Evolutionary conservation across 2,113 vertebrate genomes (phyloP).

Genomic region (Channa argus): DNA sequence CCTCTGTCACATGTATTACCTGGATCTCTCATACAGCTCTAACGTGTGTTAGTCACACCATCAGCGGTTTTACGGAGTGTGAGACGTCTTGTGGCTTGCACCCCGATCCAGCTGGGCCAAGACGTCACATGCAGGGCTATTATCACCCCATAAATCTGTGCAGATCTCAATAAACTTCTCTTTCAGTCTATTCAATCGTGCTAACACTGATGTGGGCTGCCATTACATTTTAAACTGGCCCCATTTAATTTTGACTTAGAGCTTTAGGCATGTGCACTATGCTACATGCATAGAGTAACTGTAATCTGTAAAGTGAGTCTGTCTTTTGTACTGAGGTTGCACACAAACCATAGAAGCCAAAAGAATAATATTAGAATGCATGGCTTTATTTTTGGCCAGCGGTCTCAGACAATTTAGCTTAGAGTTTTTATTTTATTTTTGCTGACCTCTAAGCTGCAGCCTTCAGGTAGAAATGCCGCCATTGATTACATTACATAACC

Average conservation of each 20-base stretch:
- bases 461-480: constrained; percentile 54
- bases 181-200: constrained; percentile 71
- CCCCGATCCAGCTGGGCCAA: constrained; percentile 72
- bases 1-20: constrained; percentile 35
- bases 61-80: constrained; percentile 64
- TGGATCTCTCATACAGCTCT: constrained; percentile 51
- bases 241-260: constrained; percentile 40
- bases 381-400: constrained; percentile 24
- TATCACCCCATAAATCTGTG: constrained; percentile 86
- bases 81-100: constrained; percentile 78
- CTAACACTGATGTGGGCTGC: constrained; percentile 73
- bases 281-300: constrained; percentile 24
- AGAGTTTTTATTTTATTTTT: constrained; percentile 36
- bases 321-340: constrained; percentile 15
- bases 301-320: constrained; percentile 29
- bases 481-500: constrained; percentile 67
- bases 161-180: constrained; percentile 84
- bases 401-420: constrained; percentile 10
- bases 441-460: constrained; percentile 43
- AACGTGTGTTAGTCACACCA: constrained; percentile 56
- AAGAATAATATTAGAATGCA: constrained; percentile 33
- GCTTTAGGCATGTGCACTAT: constrained; percentile 45
- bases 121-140: constrained; percentile 79
- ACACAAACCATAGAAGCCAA: constrained; percentile 18
- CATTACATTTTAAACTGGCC: constrained; percentile 60